A percentile compares a stretch with the other conserved stretches of the same genome.
Conservation (phyloP, 2,888 invertebrate genomes). For the Ashinkailepas kermadecensis region DNA sequence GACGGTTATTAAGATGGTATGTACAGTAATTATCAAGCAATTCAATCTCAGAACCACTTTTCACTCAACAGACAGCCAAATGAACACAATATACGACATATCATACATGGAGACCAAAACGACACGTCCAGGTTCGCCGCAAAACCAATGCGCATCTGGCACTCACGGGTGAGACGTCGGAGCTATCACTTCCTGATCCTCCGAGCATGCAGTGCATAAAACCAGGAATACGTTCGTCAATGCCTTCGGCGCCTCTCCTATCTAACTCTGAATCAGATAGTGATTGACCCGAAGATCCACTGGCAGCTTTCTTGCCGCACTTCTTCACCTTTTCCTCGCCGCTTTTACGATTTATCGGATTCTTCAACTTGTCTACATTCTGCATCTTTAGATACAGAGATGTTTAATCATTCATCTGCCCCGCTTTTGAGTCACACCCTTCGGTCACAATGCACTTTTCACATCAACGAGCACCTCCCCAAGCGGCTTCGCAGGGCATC, state of each 20-base stretch:
- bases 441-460: not conserved
- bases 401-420: constrained; percentile 15
- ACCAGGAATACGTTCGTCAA: constrained; percentile 9
- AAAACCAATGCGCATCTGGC: not conserved
- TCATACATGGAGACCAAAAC: too few relatives aligned
- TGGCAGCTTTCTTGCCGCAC: constrained; percentile 18
- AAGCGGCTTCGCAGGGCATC: constrained; percentile 11
- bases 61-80: too few relatives aligned
- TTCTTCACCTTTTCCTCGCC: constrained; percentile 20
- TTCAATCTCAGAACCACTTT: too few relatives aligned
- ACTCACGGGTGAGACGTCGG: constrained; percentile 17
- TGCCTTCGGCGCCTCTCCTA: constrained; percentile 1
- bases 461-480: not conserved
- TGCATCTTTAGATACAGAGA: constrained; percentile 22
- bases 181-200: constrained; percentile 21
- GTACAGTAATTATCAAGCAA: too few relatives aligned
- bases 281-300: constrained; percentile 19
- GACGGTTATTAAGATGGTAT: too few relatives aligned
- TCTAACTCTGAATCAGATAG: constrained; percentile 16
- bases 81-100: too few relatives aligned
- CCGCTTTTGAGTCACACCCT: not conserved
- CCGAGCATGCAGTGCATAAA: constrained; percentile 23
- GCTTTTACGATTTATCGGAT: constrained; percentile 14
- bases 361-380: constrained; percentile 21
- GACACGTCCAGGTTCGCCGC: not conserved